phyloP scores from a whole-genome alignment of 2,888 invertebrate genomes.

The Archips xylosteana region DNA sequence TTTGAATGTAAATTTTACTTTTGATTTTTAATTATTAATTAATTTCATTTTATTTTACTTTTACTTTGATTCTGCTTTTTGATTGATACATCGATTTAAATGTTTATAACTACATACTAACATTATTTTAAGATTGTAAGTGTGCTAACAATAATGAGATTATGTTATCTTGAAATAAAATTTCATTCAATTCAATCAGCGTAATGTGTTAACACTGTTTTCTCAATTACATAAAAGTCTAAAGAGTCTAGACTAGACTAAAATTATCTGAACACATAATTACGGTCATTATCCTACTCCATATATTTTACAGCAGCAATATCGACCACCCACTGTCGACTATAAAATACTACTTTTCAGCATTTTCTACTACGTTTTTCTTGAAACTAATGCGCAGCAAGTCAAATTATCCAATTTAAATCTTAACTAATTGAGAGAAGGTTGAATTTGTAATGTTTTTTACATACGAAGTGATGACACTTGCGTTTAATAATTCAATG shows the following conservation, averaged over 20 bases:
- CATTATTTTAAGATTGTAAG: too few species aligned
- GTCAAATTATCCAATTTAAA: neutral
- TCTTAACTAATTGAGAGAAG: neutral
- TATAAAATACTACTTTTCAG: neutral
- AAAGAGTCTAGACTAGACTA: neutral
- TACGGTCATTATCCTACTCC: constrained; percentile 3
- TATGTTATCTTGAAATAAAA: too few species aligned
- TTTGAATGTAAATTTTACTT: too few species aligned
- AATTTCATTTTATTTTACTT: too few species aligned
- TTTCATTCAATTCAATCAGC: too few species aligned
- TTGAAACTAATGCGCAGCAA: neutral
- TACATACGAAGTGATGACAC: neutral
- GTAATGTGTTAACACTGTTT: too few species aligned
- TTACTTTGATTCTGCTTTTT: too few species aligned
- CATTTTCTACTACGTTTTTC: constrained; percentile 3
- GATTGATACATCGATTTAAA: too few species aligned
- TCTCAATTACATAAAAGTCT: neutral
- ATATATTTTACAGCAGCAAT: constrained; percentile 4
- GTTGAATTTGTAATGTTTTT: neutral
- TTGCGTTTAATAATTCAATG: constrained; percentile 20
- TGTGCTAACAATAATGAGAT: too few species aligned
- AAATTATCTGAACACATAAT: neutral
- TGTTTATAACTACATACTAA: too few species aligned
- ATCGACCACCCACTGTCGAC: neutral
- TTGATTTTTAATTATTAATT: too few species aligned